Conservation (phyloP, 2,888 invertebrate genomes). For the Drosophila neotestacea region DNA sequence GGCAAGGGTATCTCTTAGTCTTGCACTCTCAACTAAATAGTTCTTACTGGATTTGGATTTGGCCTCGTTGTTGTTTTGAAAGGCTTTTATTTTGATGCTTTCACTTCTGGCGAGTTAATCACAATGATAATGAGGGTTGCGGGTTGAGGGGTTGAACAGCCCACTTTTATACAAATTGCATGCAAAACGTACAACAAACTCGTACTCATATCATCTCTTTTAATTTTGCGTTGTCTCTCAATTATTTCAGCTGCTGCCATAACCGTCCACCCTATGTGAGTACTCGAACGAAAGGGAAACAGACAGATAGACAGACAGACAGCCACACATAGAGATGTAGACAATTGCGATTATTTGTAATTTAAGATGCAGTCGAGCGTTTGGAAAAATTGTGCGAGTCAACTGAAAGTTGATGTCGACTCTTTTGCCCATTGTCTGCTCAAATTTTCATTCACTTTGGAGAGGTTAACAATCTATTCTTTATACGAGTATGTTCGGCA, state of each 20-base stretch:
- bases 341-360: constrained; percentile 84
- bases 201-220: constrained; percentile 56
- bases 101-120: constrained; percentile 80
- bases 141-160: background rate
- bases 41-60: constrained; percentile 24
- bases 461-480: constrained; percentile 71
- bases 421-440: constrained; percentile 31
- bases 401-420: constrained; percentile 63
- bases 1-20: background rate
- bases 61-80: constrained; percentile 57
- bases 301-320: background rate
- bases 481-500: constrained; percentile 23
- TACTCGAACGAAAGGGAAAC: constrained; percentile 7
- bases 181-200: constrained; percentile 54
- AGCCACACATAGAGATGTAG: constrained; percentile 28
- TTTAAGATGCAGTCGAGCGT: constrained; percentile 84
- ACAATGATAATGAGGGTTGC: constrained; percentile 77
- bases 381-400: constrained; percentile 78
- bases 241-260: constrained; percentile 83
- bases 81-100: constrained; percentile 63
- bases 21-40: background rate
- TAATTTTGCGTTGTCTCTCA: constrained; percentile 81
- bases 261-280: constrained; percentile 26
- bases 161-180: constrained; percentile 52
- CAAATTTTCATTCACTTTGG: constrained; percentile 32